Evolutionary conservation across 1,140 invertebrate species (phyloP).

Genomic region (Scaptomyza hsui): DNA sequence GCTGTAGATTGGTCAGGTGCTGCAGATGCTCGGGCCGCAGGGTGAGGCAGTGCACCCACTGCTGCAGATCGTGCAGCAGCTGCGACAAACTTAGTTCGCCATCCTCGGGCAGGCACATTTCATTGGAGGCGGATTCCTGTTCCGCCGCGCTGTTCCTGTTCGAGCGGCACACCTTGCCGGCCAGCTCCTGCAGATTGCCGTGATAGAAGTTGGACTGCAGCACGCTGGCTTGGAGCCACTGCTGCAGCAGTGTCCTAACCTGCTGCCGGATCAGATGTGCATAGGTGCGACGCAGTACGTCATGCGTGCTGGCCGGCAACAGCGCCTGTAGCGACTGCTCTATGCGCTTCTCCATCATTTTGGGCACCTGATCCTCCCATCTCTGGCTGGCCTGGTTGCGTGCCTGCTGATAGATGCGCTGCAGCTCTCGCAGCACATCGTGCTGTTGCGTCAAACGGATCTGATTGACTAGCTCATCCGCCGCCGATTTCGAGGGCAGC

Average conservation of each 20-base stretch:
- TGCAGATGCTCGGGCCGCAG: constrained; percentile 46
- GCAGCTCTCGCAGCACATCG: constrained; percentile 51
- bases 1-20: constrained; percentile 7
- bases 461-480: constrained; percentile 60
- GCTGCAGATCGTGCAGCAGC: constrained; percentile 62
- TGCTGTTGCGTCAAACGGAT: constrained; percentile 41
- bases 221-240: constrained; percentile 66
- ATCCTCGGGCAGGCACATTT: constrained; percentile 42
- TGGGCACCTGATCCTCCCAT: constrained; percentile 56
- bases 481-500: constrained; percentile 58
- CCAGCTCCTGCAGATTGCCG: constrained; percentile 64
- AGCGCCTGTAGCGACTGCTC: constrained; percentile 55
- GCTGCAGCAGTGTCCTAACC: constrained; percentile 48
- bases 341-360: constrained; percentile 61
- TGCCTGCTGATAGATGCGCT: constrained; percentile 53
- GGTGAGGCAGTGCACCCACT: constrained; percentile 65
- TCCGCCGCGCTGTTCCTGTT: constrained; percentile 53
- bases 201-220: constrained; percentile 70
- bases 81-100: constrained; percentile 53
- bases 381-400: constrained; percentile 25
- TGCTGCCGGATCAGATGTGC: constrained; percentile 54
- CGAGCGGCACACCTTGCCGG: constrained; percentile 58
- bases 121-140: constrained; percentile 32
- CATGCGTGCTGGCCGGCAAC: constrained; percentile 62
- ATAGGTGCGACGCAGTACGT: constrained; percentile 60